Evolutionary conservation across 1,140 invertebrate species (phyloP), one percentile per base, ranked within the genome.

Genomic region (Diachasma alloeum): DNA sequence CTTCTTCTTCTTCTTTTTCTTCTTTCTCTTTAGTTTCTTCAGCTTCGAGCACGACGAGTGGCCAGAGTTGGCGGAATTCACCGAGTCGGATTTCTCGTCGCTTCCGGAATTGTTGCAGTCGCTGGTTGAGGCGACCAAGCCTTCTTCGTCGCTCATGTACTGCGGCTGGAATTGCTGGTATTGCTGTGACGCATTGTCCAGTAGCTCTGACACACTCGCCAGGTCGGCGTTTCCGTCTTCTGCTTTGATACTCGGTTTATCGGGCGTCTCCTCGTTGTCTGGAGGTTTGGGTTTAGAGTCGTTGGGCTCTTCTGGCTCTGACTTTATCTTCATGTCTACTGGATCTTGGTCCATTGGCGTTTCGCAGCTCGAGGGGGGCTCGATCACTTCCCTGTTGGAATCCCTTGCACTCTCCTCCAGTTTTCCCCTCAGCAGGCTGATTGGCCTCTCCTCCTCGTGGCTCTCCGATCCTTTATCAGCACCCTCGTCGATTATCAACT

Each of bases 61-160:
- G 1, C 80, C 80, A 0, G 86, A 85, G 68, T 86, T 87, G 8
- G 53, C 79, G 0, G 87, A 88, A 59, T 88, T 81, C 87, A 92
- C 70, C 80, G 92, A 87, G 83, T 89, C 89, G 42, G 85, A 89
- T 36, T 94, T 94, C 85, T 94, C 94, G 86, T 96, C 94, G 71
- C 94, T 95, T 66, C 94, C 94, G n/a, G 94, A 95, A 79, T 94
- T 93, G 82, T 95, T 95, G 75, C 93, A 94, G 84, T 95, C 94
- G 78, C 94, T 95, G 5, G 93, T 93, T 31, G 93, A 94, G 0
- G 93, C 93, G 0, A 95, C 91, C 0, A 95, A 90, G 13, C 94
- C 94, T 84, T 96, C 95, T 82, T 94, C 93, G 79, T 96, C 94
- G 85, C 91, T 91, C 78, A 91, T 87, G 69, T 92, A 91, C 84